phyloP scores from a whole-genome alignment of 2,113 vertebrate species.

The Stomatorhinus ivindoensis region DNA sequence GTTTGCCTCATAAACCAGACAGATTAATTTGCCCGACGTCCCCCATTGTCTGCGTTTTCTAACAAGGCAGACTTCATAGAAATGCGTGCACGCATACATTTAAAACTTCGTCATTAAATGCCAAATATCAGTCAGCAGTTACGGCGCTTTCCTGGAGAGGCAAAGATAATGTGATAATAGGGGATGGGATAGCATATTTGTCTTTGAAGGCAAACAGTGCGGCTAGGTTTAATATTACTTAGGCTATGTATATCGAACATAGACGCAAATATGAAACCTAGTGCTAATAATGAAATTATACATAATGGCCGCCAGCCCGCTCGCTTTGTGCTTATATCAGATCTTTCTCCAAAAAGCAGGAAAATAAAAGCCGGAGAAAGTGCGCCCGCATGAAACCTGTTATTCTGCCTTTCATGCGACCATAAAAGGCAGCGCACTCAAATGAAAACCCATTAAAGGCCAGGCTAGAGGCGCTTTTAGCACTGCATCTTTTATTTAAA shows the following conservation, averaged over 20 bases:
- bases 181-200: not conserved
- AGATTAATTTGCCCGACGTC: constrained; percentile 47
- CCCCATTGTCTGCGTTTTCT: constrained; percentile 1
- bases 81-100: constrained; percentile 41
- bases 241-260: not conserved
- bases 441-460: not conserved
- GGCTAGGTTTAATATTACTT: not conserved
- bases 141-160: not conserved
- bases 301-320: not conserved
- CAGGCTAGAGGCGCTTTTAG: not conserved
- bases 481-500: not conserved
- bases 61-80: constrained; percentile 12
- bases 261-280: not conserved
- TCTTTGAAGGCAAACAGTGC: not conserved
- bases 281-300: not conserved
- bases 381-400: not conserved
- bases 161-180: not conserved
- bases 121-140: not conserved
- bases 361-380: not conserved
- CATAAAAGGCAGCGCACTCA: not conserved
- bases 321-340: not conserved
- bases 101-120: constrained; percentile 29
- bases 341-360: not conserved
- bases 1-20: constrained; percentile 50
- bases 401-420: not conserved